A percentile compares a stretch with the other conserved stretches of the same genome.
phyloP scores from a whole-genome alignment of 2,797 vertebrate species.

The Pseudomugil tenellus region DNA sequence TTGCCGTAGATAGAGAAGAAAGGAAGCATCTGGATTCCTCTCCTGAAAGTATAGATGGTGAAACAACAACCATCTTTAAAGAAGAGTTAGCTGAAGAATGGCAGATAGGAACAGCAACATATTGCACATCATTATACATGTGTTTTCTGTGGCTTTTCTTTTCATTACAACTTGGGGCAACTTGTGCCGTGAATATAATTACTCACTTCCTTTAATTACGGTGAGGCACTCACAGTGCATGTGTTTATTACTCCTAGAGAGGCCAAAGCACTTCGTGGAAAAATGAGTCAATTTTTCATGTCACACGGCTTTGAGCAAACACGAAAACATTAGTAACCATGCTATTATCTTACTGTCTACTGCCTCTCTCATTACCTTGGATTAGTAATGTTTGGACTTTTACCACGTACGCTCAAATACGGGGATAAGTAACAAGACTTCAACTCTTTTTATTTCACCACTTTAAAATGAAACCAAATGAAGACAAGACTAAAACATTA shows the following conservation, averaged over 20 bases:
- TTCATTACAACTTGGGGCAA: slow-evolving; percentile 30
- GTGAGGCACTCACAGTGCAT: slow-evolving; percentile 18
- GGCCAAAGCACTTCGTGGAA: slow-evolving; percentile 24
- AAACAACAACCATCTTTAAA: neutral
- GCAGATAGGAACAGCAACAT: neutral
- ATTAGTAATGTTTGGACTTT: slow-evolving; percentile 32
- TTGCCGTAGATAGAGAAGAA: neutral
- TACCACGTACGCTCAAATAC: slow-evolving; percentile 19
- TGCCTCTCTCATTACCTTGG: slow-evolving; percentile 39
- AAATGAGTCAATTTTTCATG: slow-evolving; percentile 45
- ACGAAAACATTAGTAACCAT: slow-evolving; percentile 32
- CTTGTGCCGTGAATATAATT: slow-evolving; percentile 32
- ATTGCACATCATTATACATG: slow-evolving; percentile 14
- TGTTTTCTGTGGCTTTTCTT: slow-evolving; percentile 1
- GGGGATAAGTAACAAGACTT: neutral
- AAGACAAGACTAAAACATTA: no score
- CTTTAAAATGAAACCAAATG: no score
- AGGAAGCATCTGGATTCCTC: slow-evolving; percentile 1
- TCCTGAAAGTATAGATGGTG: neutral
- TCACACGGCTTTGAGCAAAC: slow-evolving; percentile 35
- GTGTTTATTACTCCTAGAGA: slow-evolving; percentile 38
- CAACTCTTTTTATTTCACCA: no score
- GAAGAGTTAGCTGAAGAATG: no score
- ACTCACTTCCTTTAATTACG: slow-evolving; percentile 48
- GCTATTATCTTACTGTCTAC: slow-evolving; percentile 28